Base-by-base conservation (phyloP, 2,888 invertebrate genomes). In the Phlogophora meticulosa region DNA sequence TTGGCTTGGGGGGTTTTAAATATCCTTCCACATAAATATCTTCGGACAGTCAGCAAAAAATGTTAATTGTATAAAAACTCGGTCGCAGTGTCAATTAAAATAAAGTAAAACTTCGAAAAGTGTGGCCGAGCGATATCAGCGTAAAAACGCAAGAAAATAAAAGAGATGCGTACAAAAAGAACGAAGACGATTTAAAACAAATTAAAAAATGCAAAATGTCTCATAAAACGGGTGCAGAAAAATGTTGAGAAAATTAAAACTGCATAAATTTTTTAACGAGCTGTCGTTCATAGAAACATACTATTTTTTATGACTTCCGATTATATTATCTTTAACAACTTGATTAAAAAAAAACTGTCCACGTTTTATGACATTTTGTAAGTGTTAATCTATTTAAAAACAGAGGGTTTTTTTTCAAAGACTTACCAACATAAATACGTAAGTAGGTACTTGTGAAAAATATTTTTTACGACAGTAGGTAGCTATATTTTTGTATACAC, bases 241-340 rank as follows among this genome's bases (percentile, higher is more conserved):
- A 51, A 20, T 24, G 9, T 48, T 1, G 17, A 9, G 36, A 61
- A 65, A 78, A 73, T 73, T 73, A 74, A 69, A 81, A 67, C 3
- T 53, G 61, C 53, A 69, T 81, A 69, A 80, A 72, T 55, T 56
- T 46, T 64, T 24, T 59, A 60, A 78, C 64, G 71, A 22, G 32
- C 7, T 11, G 11, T 71, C 67, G 65, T 81, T 70, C 77, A 76
- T 61, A 53, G 24, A 17, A 59, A 51, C 52, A 62, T 61, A 28
- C 24, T 10, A 48, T 34, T 61, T 68, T 81, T 76, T 70, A 81
- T 40, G 63, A 72, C 66, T 63, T 34, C 60, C 69, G 20, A 64
- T 58, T 56, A 55, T 48, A 62, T 57, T 56, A 51, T 64, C 28
- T 67, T 70, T 58, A 34, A 63, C 10, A 57, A 42, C 51, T 66